phyloP scores from a whole-genome alignment of 2,797 vertebrate genomes.

The Decapterus maruadsi region DNA sequence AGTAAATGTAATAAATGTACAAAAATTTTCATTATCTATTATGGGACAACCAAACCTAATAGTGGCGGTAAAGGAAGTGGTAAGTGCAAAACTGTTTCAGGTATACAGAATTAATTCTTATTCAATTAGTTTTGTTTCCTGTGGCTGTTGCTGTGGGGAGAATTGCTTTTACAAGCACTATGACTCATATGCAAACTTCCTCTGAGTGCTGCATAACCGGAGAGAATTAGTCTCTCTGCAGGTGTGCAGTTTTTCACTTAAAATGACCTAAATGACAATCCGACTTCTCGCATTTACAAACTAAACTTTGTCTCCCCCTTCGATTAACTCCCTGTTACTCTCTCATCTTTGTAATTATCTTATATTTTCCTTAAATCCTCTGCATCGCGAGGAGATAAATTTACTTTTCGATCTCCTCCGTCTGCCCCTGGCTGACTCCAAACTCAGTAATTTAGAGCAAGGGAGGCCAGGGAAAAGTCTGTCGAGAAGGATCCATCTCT shows the following conservation, averaged over 20 bases:
- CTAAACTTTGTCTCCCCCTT: background rate
- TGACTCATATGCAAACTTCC: background rate
- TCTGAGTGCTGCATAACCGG: background rate
- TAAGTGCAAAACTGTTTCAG: conserved; percentile 20
- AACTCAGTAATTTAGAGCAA: conserved; percentile 56
- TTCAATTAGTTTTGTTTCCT: conserved; percentile 9
- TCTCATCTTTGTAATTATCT: conserved; percentile 15
- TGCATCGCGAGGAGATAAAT: conserved; percentile 26
- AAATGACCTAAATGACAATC: conserved; percentile 13
- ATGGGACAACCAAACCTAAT: background rate
- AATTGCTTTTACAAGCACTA: conserved; percentile 14
- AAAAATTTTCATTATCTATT: background rate
- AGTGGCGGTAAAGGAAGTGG: background rate
- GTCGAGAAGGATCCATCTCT: conserved; percentile 70
- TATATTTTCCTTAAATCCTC: conserved; percentile 1
- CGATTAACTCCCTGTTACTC: background rate
- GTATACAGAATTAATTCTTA: conserved; percentile 11
- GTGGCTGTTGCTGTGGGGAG: background rate
- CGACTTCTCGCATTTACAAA: conserved; percentile 2
- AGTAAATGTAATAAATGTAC: background rate
- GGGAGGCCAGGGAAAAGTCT: conserved; percentile 49
- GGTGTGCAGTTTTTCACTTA: background rate
- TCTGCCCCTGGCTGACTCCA: conserved; percentile 27
- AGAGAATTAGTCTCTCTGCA: background rate
- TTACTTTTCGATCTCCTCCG: conserved; percentile 25